A percentile compares a stretch with the other conserved stretches of the same genome.
These are phyloP conservation scores for Hipparchia sbordonii DNA, from an alignment of 2,888 invertebrate genomes.

Conservation along the genomic window DNA sequence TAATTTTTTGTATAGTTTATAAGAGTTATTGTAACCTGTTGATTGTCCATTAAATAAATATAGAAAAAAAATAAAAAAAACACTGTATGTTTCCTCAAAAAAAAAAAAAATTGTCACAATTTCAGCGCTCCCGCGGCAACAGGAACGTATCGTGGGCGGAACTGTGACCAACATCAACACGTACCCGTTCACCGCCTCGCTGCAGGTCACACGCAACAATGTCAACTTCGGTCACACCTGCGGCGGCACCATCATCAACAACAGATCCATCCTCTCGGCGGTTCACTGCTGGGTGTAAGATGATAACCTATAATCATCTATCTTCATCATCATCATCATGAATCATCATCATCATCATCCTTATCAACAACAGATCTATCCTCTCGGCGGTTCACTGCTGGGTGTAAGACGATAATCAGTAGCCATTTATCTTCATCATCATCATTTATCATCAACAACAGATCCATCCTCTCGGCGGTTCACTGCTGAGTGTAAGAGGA, in stretches of 20 bases:
- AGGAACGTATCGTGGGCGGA: slow-evolving; percentile 4
- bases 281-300: slow-evolving; percentile 5
- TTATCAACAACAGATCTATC: slow-evolving; percentile 7
- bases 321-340: too few relatives aligned
- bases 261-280: neutral
- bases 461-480: neutral
- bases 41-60: too few relatives aligned
- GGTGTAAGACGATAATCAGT: neutral
- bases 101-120: too few relatives aligned
- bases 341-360: too few relatives aligned
- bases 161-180: neutral
- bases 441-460: slow-evolving; percentile 8
- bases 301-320: too few relatives aligned
- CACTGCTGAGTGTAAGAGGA: slow-evolving; percentile 2
- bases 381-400: slow-evolving; percentile 5
- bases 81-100: too few relatives aligned
- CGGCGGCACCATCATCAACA: slow-evolving; percentile 4
- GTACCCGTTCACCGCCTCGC: slow-evolving; percentile 4
- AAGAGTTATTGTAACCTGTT: too few relatives aligned
- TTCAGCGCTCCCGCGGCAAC: neutral
- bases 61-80: too few relatives aligned
- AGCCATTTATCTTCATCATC: too few relatives aligned
- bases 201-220: neutral
- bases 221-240: neutral
- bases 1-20: too few relatives aligned